Evolutionary conservation across 2,888 invertebrate genomes (phyloP).

Genomic region (Eupithecia insigniata): DNA sequence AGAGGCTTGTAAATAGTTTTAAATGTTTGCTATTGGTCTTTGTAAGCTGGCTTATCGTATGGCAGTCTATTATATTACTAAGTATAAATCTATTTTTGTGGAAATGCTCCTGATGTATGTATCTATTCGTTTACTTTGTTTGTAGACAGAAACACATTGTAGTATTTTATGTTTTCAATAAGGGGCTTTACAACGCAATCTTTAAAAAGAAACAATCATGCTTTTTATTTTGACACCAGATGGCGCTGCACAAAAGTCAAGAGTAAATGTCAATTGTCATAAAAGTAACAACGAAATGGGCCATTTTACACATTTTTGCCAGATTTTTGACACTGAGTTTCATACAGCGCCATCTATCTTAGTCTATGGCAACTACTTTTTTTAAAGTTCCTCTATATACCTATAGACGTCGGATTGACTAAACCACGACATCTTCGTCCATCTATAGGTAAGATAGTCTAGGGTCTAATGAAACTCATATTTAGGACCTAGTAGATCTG

Average conservation of each 20-base stretch:
- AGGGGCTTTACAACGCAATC: too few species aligned
- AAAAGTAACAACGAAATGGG: too few species aligned
- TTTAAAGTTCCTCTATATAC: too few species aligned
- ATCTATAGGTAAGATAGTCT: not conserved
- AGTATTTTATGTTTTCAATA: conserved; percentile 3
- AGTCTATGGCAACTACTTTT: too few species aligned
- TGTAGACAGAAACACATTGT: conserved; percentile 12
- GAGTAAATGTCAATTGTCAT: too few species aligned
- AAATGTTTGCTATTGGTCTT: conserved; percentile 57
- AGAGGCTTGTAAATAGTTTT: conserved; percentile 78
- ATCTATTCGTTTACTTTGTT: not conserved
- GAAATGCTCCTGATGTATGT: not conserved
- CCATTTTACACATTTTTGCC: too few species aligned
- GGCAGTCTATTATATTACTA: conserved; percentile 8
- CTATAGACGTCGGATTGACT: not conserved
- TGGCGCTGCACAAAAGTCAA: too few species aligned
- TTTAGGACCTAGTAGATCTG: not conserved
- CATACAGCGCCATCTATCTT: too few species aligned
- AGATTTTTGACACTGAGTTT: too few species aligned
- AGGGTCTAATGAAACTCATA: not conserved
- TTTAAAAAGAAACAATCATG: too few species aligned
- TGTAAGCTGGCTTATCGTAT: conserved; percentile 15
- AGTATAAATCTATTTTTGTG: conserved; percentile 1
- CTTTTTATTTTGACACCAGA: too few species aligned
- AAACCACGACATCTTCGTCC: not conserved